A percentile compares a stretch with the other conserved stretches of the same genome.
phyloP scores from a whole-genome alignment of 1,140 invertebrate species.

The Drosophila pseudoobscura region DNA sequence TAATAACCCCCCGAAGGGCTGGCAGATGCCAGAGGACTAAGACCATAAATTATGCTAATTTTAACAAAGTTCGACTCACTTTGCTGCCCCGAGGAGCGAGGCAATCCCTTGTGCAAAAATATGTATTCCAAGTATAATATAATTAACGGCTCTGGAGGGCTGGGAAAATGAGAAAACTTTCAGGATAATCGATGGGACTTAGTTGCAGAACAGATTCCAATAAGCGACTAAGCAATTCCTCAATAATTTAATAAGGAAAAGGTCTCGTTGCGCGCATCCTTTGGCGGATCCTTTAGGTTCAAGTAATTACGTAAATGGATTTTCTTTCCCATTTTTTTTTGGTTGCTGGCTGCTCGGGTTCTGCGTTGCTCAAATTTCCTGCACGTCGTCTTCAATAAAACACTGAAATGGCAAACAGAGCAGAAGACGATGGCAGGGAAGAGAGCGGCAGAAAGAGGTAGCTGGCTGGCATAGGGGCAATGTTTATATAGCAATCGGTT shows the following conservation, averaged over 20 bases:
- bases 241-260: constrained; percentile 70
- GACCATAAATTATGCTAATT: constrained; percentile 38
- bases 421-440: constrained; percentile 5
- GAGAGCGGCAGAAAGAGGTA: background rate
- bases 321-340: constrained; percentile 34
- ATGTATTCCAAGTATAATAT: constrained; percentile 15
- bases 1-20: background rate
- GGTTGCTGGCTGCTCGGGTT: no score
- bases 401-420: constrained; percentile 43
- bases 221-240: constrained; percentile 67
- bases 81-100: background rate
- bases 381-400: constrained; percentile 63
- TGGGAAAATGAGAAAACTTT: constrained; percentile 48
- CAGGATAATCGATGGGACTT: constrained; percentile 38
- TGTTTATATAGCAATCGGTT: constrained; percentile 69
- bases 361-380: constrained; percentile 77
- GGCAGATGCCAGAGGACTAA: background rate
- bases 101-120: constrained; percentile 7
- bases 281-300: constrained; percentile 43
- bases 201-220: constrained; percentile 49
- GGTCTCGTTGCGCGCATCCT: constrained; percentile 31
- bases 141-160: constrained; percentile 29
- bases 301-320: constrained; percentile 82
- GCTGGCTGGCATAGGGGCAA: constrained; percentile 26
- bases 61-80: constrained; percentile 18